Evolutionary conservation across 2,113 vertebrate species (phyloP), one percentile per base, ranked within the genome.

Genomic region (Corythornis vintsioides): DNA sequence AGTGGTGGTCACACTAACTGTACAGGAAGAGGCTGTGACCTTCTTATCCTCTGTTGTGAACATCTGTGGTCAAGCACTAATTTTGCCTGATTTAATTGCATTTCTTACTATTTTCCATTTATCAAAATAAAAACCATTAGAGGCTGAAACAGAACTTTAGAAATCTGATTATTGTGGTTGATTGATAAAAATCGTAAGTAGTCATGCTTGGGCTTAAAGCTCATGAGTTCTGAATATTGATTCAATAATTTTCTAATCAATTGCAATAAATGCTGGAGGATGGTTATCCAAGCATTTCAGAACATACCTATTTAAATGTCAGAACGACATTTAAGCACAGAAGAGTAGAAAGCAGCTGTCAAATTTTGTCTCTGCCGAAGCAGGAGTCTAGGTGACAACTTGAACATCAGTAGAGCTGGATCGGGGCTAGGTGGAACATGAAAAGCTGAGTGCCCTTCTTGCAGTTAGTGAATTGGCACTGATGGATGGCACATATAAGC

Each of bases 201-300:
- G 72, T 90, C 91, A 69, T 59, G 65, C 38, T 73, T 78, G 48
- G 31, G 33, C n/a, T 82, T 94, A 79, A 82, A 83, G 55, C 50
- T 74, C 50, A 59, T 47, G 21, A 78, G n/a, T 91, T 91, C 72
- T 89, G 64, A 83, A 85, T 82, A 96, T 43, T 73, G 59, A 86
- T 94, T 93, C 90, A 77, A 88, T 79, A 84, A 86, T 83, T 90
- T 94, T 82, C 85, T 82, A 90, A 82, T 96, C 87, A 89, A 89
- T 88, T 67, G 40, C 43, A 83, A 65, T 76, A 93, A 71, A 84
- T 70, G 48, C 59, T 90, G 56, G 17, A 88, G 38, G 26, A 84
- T 60, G 64, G 42, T 71, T 87, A 87, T 84, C 50, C 86, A 67
- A 76, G 52, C 21, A 88, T 52, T 93, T 84, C 88, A 89, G 52